These are phyloP conservation scores for Conger conger DNA, from an alignment of 2,113 vertebrate genomes.

Conservation along the genomic window DNA sequence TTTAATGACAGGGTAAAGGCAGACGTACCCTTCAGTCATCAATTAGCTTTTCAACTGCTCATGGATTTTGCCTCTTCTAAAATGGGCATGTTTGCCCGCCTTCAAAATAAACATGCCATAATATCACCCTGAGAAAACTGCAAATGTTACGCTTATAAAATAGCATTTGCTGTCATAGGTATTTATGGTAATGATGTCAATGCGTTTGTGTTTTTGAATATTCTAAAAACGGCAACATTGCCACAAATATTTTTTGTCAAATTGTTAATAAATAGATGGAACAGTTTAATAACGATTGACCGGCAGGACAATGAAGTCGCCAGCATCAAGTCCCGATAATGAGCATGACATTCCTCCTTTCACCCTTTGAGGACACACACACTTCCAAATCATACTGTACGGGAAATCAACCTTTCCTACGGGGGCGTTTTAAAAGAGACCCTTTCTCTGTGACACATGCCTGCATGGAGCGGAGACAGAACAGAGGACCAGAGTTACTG, in stretches of 20 bases:
- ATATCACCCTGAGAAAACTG: neutral
- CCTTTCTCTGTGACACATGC: neutral
- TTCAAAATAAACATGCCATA: conserved; percentile 3
- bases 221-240: neutral
- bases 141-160: neutral
- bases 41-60: neutral
- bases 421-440: neutral
- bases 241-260: neutral
- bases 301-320: neutral
- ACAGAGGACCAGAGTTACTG: neutral
- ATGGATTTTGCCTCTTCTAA: neutral
- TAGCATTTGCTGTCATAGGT: neutral
- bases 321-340: neutral
- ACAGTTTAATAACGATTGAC: neutral
- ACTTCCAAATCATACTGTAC: neutral
- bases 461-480: neutral
- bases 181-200: neutral
- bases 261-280: neutral
- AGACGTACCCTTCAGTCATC: neutral
- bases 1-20: conserved; percentile 6
- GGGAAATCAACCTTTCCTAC: neutral
- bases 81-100: neutral
- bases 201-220: neutral
- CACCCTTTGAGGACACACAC: neutral
- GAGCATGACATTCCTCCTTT: neutral